phyloP scores from a whole-genome alignment of 2,113 vertebrate species.

The Acanthochromis polyacanthus region DNA sequence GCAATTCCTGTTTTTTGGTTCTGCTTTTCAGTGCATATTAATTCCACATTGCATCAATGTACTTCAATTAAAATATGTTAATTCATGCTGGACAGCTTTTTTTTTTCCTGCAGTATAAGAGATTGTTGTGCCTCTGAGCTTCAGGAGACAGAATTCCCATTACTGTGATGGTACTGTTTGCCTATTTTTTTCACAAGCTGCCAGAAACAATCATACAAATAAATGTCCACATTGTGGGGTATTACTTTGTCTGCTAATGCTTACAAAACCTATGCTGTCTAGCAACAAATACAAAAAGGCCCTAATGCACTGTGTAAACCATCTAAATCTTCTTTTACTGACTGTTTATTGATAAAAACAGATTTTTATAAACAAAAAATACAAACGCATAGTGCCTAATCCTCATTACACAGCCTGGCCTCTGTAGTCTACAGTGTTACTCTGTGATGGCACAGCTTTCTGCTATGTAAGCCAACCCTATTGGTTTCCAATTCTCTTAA shows the following conservation, averaged over 20 bases:
- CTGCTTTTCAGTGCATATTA: slow-evolving; percentile 40
- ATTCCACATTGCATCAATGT: slow-evolving; percentile 41
- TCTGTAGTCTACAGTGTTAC: no score
- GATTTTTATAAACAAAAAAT: neutral
- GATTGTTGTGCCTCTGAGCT: slow-evolving; percentile 9
- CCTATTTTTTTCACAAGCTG: neutral
- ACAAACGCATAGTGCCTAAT: no score
- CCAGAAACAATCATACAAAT: neutral
- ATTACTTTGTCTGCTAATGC: slow-evolving; percentile 2
- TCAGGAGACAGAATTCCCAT: neutral
- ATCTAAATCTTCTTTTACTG: neutral
- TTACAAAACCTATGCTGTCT: neutral
- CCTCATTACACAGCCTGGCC: no score
- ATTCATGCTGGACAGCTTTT: slow-evolving; percentile 27
- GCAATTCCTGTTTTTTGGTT: slow-evolving; percentile 19
- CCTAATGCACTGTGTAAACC: neutral
- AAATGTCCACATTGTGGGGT: neutral
- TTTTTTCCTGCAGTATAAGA: slow-evolving; percentile 9
- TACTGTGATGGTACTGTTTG: neutral
- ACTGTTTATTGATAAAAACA: neutral
- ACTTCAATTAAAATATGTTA: slow-evolving; percentile 52
- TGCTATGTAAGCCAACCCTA: neutral
- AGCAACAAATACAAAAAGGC: neutral
- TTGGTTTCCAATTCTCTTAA: slow-evolving; percentile 8
- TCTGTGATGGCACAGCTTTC: no score